Evolutionary conservation across 2,888 invertebrate genomes (phyloP).

Genomic region (Melipona bicolor): DNA sequence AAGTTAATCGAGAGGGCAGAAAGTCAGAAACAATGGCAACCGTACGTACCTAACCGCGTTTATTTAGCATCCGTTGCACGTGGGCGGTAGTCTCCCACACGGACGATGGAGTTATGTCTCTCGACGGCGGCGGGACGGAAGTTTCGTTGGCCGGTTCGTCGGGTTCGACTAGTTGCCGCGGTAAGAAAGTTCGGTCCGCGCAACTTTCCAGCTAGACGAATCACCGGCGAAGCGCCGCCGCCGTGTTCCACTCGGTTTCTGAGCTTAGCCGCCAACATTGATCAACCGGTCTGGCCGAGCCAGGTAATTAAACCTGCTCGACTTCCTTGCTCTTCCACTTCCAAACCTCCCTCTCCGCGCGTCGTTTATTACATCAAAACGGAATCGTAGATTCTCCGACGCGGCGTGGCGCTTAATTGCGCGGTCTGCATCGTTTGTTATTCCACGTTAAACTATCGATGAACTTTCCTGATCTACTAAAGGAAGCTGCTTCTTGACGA

Average conservation of each 20-base stretch:
- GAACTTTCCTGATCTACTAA: slow-evolving; percentile 19
- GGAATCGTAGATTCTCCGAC: slow-evolving; percentile 34
- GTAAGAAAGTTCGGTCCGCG: slow-evolving; percentile 48
- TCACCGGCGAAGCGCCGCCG: slow-evolving; percentile 39
- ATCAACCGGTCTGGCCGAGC: slow-evolving; percentile 56
- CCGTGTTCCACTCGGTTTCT: slow-evolving; percentile 56
- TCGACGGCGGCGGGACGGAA: slow-evolving; percentile 46
- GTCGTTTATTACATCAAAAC: slow-evolving; percentile 60
- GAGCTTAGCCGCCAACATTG: slow-evolving; percentile 47
- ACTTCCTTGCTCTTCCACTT: slow-evolving; percentile 40
- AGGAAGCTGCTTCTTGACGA: not conserved
- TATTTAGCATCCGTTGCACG: slow-evolving; percentile 14
- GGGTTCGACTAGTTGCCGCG: slow-evolving; percentile 28
- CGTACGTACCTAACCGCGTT: not conserved
- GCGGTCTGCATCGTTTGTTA: slow-evolving; percentile 4
- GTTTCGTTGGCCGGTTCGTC: slow-evolving; percentile 36
- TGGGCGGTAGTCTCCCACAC: too few relatives aligned
- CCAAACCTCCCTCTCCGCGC: slow-evolving; percentile 22
- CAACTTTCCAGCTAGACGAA: slow-evolving; percentile 67
- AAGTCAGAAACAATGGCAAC: not conserved
- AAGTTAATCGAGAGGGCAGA: not conserved
- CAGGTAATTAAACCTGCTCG: slow-evolving; percentile 64
- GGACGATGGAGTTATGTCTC: slow-evolving; percentile 22
- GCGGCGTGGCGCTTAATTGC: slow-evolving; percentile 23
- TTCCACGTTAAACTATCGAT: slow-evolving; percentile 24